Base-by-base conservation (phyloP, 1,140 invertebrate species). In the Drosophila pallidifrons region DNA sequence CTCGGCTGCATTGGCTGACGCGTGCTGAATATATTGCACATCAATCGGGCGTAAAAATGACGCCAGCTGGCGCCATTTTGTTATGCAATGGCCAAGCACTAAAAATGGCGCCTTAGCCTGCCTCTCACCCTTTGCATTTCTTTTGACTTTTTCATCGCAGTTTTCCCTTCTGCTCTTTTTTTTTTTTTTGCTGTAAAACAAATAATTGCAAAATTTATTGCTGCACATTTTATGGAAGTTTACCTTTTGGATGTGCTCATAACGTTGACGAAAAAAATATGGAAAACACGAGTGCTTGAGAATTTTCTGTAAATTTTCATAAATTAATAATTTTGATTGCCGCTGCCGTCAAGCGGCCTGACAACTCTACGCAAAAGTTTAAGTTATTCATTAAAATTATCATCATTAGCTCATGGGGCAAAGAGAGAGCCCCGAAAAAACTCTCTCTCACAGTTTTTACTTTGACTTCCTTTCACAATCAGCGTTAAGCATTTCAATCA, bases 241-340 rank as follows among this genome's bases (percentile, higher is more conserved):
- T 77, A 74, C 72, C 75, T 69, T 77, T 63, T 30, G 72, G 52
- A 67, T 77, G 57, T 65, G 30, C 67, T 65, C 58, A 59, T 15
- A 72, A 66, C 38, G 60, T 76, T 41, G 32, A 2, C 8, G 25
- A n/a, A 30, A 30, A 52, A 28, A 11, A 25, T 2, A 25, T 2
- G 16, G 45, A 16, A 16, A 47, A 47, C 72, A 70, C 43, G 45
- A 70, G 51, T 63, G 20, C 51, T 58, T 57, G 10, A n/a, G 38
- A 64, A 58, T 58, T 63, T 57, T 51, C 46, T 58, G 59, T 63
- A 47, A 55, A 49, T 78, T 78, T 78, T 69, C 47, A 46, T 63
- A 77, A 85, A 83, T 80, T 77, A 57, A 77, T 83, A 74, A 77
- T 79, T 83, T 80, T 83, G 65, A 83, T 77, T 83, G 73, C 76